These are phyloP conservation scores for Urocitellus parryii DNA, from an alignment of 2,113 vertebrate genomes.

Conservation along the genomic window DNA sequence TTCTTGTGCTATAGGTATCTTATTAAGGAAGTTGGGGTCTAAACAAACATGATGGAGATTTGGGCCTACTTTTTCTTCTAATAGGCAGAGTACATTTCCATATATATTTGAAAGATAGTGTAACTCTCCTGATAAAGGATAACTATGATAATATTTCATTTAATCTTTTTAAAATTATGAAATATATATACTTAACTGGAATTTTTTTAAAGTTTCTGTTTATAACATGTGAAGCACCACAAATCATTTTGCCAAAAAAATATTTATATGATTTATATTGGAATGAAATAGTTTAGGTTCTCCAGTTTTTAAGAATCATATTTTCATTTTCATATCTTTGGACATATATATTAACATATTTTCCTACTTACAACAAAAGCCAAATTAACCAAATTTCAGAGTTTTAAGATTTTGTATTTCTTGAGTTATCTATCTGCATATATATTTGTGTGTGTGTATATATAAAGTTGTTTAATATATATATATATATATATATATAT, in stretches of 20 bases:
- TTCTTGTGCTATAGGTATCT: too few relatives aligned
- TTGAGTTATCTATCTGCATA: not conserved
- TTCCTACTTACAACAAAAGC: not conserved
- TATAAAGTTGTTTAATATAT: not conserved
- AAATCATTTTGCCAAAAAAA: not conserved
- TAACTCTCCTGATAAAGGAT: not conserved
- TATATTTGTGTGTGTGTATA: not conserved
- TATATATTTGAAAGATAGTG: constrained; percentile 5
- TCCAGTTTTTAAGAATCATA: not conserved
- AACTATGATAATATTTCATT: not conserved
- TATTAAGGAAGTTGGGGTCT: too few relatives aligned
- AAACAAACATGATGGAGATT: too few relatives aligned
- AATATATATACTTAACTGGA: not conserved
- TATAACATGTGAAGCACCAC: not conserved
- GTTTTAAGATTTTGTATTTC: not conserved
- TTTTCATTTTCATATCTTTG: not conserved
- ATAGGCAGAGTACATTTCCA: too few relatives aligned
- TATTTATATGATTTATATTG: not conserved
- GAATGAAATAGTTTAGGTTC: not conserved
- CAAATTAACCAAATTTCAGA: not conserved
- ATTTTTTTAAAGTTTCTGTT: not conserved
- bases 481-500: not conserved
- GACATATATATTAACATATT: not conserved
- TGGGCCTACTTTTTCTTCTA: too few relatives aligned
- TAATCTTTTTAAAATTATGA: not conserved